These are phyloP conservation scores for Phalacrocorax aristotelis DNA, from an alignment of 2,113 vertebrate species.

Conservation along the genomic window DNA sequence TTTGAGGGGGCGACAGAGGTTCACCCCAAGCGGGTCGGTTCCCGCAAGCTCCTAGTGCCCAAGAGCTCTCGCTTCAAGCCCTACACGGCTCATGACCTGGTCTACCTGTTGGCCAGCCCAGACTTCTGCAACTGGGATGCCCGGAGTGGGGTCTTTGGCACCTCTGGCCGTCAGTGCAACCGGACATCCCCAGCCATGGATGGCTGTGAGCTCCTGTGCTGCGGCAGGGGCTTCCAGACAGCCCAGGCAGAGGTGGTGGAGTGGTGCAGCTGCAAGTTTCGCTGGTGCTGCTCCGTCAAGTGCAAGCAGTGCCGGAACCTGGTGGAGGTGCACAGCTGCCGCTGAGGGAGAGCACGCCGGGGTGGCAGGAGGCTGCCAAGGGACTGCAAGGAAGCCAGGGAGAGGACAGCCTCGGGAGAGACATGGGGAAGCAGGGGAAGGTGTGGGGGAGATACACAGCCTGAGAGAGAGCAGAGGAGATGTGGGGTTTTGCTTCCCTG, in stretches of 20 bases:
- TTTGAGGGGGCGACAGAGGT: constrained; percentile 78
- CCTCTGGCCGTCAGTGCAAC: constrained; percentile 73
- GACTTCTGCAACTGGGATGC: constrained; percentile 76
- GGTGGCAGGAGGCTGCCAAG: accelerated
- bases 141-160: constrained; percentile 67
- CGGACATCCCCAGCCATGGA: constrained; percentile 68
- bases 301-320: constrained; percentile 78
- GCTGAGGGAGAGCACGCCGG: background rate
- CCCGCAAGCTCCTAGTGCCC: constrained; percentile 74
- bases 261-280: constrained; percentile 78
- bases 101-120: constrained; percentile 75
- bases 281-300: constrained; percentile 79
- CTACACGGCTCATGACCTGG: constrained; percentile 70
- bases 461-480: too few relatives aligned
- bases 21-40: background rate
- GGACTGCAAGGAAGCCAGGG: background rate
- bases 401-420: background rate
- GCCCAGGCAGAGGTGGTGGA: constrained; percentile 74
- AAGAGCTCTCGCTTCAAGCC: constrained; percentile 78
- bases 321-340: constrained; percentile 76
- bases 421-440: background rate
- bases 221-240: constrained; percentile 71
- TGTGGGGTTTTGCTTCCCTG: background rate
- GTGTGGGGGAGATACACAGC: too few relatives aligned
- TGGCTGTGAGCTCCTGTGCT: constrained; percentile 79